Conservation (phyloP, 2,797 vertebrate species). For the Arctocebus calabarensis region DNA sequence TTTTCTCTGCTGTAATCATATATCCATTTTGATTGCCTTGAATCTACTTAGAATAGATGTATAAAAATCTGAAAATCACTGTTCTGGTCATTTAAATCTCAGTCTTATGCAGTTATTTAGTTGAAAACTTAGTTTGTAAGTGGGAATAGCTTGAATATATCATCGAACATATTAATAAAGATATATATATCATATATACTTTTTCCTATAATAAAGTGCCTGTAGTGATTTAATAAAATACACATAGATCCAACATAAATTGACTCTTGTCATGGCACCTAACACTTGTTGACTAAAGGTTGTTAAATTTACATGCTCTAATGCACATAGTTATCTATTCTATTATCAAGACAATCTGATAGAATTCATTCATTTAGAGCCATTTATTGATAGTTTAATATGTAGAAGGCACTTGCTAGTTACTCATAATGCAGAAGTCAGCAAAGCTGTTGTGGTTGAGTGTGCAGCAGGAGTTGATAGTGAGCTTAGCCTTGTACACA, state of each 20-base stretch:
- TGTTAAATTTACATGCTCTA: not conserved
- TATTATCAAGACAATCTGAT: not conserved
- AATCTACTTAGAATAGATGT: slow-evolving; percentile 30
- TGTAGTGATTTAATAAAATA: slow-evolving; percentile 47
- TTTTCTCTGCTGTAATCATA: not conserved
- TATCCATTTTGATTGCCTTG: not conserved
- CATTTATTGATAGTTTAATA: not conserved
- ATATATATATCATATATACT: not conserved
- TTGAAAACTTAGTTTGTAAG: not conserved
- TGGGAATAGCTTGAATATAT: not conserved
- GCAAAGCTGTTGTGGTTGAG: not conserved
- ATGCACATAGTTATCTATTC: not conserved
- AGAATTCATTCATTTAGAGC: not conserved
- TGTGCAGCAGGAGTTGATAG: not conserved
- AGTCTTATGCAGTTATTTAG: not conserved
- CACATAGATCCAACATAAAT: not conserved
- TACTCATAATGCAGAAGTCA: not conserved
- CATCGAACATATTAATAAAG: not conserved
- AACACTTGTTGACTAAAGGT: not conserved
- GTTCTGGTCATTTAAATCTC: slow-evolving; percentile 37
- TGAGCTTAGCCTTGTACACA: not conserved
- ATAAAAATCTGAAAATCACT: not conserved
- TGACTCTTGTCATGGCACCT: not conserved
- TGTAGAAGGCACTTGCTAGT: not conserved
- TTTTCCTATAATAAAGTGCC: not conserved